Percentiles rank a stretch among this genome's conserved stretches.
phyloP scores from a whole-genome alignment of 2,797 vertebrate species.

The Crocodylus rhombifer region DNA sequence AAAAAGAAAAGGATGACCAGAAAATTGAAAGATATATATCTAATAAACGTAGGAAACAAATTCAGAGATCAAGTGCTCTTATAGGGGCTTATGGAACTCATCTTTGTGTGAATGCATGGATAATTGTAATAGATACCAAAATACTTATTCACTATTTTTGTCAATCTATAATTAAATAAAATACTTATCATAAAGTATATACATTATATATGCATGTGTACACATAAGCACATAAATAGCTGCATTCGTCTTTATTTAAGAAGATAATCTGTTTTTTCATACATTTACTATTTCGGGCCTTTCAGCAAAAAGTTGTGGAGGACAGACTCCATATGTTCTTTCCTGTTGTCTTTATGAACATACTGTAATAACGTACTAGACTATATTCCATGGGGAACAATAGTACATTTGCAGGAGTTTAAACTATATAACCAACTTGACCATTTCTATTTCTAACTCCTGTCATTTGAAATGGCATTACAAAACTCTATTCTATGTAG shows the following conservation, averaged over 20 bases:
- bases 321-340: no score
- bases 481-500: not conserved
- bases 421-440: no score
- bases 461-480: not conserved
- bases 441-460: no score
- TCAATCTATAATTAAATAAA: not conserved
- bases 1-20: not conserved
- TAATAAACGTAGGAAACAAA: not conserved
- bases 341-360: not conserved
- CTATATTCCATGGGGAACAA: not conserved
- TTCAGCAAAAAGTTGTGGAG: not conserved
- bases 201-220: not conserved
- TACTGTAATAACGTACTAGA: not conserved
- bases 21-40: not conserved
- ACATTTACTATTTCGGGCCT: not conserved
- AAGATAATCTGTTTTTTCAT: not conserved
- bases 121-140: not conserved
- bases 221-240: not conserved
- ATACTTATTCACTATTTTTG: not conserved
- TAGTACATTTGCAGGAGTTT: not conserved
- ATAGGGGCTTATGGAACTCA: not conserved
- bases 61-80: not conserved
- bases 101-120: not conserved
- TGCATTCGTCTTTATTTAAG: not conserved
- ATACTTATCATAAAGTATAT: no score